Percentiles rank a stretch among this genome's conserved stretches.
Evolutionary conservation across 2,888 invertebrate species (phyloP).

Genomic region (Oscheius sp.): DNA sequence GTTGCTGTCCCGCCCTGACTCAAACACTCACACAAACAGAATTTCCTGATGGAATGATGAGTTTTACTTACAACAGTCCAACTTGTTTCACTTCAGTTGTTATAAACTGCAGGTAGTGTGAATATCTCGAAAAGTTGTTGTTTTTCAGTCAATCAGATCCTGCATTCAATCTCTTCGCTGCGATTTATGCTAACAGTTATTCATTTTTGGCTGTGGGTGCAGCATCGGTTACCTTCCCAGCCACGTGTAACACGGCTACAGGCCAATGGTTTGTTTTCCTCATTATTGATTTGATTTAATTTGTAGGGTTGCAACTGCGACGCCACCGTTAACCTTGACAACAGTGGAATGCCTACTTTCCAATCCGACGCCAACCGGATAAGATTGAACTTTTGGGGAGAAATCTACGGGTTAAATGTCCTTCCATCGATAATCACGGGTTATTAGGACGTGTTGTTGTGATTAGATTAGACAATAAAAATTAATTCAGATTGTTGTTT

Average conservation of each 20-base stretch:
- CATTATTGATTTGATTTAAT: neutral
- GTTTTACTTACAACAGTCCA: neutral
- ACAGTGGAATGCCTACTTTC: neutral
- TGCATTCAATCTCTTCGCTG: neutral
- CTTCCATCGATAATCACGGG: neutral
- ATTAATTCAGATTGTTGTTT: too few relatives aligned
- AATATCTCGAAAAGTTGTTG: neutral
- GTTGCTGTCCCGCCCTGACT: constrained; percentile 5
- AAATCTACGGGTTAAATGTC: neutral
- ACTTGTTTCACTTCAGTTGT: neutral
- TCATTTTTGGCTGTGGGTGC: neutral
- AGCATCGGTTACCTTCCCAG: neutral
- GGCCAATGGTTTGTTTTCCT: neutral
- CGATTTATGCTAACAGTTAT: neutral
- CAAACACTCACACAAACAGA: neutral
- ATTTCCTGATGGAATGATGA: neutral
- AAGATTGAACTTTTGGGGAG: neutral
- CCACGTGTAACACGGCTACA: neutral
- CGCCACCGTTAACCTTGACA: neutral
- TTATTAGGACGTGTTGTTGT: too few relatives aligned
- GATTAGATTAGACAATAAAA: too few relatives aligned
- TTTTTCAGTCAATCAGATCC: neutral
- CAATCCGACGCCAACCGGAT: neutral
- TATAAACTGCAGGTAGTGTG: neutral
- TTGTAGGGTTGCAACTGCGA: neutral